Conservation (phyloP, 1,140 invertebrate genomes). For the Choristoneura fumiferana region DNA sequence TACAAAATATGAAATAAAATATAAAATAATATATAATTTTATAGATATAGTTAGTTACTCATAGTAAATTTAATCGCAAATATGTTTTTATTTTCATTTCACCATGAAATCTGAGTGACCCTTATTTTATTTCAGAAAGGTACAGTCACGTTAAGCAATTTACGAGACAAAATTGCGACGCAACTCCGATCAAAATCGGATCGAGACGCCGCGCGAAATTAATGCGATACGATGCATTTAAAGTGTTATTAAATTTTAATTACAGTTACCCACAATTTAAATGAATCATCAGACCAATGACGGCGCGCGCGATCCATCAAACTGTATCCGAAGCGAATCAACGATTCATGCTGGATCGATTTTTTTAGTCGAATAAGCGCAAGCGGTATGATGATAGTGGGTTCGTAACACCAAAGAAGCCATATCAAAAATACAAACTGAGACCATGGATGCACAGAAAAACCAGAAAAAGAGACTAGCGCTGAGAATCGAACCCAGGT, state of each 20-base stretch:
- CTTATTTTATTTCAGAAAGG: too few species aligned
- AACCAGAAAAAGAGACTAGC: too few species aligned
- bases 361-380: background rate
- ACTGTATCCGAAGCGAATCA: background rate
- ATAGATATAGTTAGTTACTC: too few species aligned
- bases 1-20: too few species aligned
- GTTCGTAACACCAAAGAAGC: background rate
- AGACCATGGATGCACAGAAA: too few species aligned
- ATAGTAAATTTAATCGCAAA: too few species aligned
- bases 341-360: constrained; percentile 6
- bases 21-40: too few species aligned
- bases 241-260: constrained; percentile 12
- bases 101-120: too few species aligned
- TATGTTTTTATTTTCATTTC: too few species aligned
- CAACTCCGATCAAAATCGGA: constrained; percentile 7
- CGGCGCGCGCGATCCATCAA: constrained; percentile 7
- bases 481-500: too few species aligned
- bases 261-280: constrained; percentile 13
- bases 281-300: constrained; percentile 7
- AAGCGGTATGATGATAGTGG: background rate
- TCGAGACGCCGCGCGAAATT: constrained; percentile 7
- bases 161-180: background rate
- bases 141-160: too few species aligned
- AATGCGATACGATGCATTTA: constrained; percentile 16
- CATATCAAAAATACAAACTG: too few species aligned